Evolutionary conservation across 1,140 invertebrate species (phyloP), one percentile per base, ranked within the genome.

Genomic region (Trichomalopsis sarcophagae): DNA sequence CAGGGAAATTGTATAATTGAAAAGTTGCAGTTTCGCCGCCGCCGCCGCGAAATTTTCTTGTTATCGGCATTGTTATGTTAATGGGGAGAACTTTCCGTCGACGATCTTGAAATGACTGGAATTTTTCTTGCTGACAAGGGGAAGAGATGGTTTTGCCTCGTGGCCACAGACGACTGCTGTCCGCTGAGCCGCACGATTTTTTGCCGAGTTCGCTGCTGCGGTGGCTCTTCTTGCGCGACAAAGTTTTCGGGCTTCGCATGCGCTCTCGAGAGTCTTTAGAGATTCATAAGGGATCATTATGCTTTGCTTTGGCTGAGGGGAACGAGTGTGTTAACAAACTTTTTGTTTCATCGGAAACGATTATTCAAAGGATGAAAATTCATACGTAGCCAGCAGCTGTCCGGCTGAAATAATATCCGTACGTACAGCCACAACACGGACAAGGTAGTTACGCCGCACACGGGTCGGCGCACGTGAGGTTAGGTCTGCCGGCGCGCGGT

Each of bases 1-100:
- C 21, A 55, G n/a, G 78, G 84, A 81, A 84, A 84, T 84, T 80
- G 79, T 81, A 85, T 81, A 85, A 81, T 85, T 81, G 84, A 85
- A 81, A 85, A 82, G 81, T 86, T 84, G 77, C 81, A 71, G 33
- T 78, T 85, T 69, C 79, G 23, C 21, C 33, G 55, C 4, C 14
- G 30, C 62, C 27, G 36, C 55, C 23, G n/a, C 62, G 17, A 69
- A 50, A 33, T 75, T 84, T 81, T 84, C 73, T 82, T 76, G 71
- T 79, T 80, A 86, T 86, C 76, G 68, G 62, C 44, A 79, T 86
- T 83, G 81, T 86, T 82, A 83, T 83, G 75, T 62, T 83, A 78
- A 83, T 86, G 68, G 75, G 30, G 44, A 73, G 44, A 73, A 82
- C 84, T 76, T 81, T 84, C 33, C 27, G 69, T 13, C 5, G 69